Evolutionary conservation across 2,113 vertebrate genomes (phyloP).

Genomic region (Poecile atricapillus): DNA sequence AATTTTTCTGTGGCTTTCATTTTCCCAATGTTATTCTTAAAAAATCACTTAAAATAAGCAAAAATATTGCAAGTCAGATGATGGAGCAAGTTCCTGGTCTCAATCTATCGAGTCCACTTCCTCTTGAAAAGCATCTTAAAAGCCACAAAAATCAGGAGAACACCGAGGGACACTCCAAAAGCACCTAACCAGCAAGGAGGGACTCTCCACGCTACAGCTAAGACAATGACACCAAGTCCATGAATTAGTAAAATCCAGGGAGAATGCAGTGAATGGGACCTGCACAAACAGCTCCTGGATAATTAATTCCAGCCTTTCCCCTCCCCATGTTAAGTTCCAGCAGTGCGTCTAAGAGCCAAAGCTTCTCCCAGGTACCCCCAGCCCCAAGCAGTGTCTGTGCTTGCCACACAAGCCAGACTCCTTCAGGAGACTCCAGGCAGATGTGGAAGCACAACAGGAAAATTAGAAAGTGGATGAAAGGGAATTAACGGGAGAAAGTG

Average conservation of each 20-base stretch:
- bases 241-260: not conserved
- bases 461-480: not conserved
- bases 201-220: accelerated
- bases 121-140: not conserved
- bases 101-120: not conserved
- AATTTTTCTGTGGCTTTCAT: not conserved
- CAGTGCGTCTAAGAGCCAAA: accelerated
- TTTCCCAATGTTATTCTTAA: accelerated
- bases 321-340: accelerated
- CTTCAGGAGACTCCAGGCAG: not conserved
- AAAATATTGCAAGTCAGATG: accelerated
- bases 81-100: not conserved
- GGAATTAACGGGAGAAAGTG: not conserved
- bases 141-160: not conserved
- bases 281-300: not conserved
- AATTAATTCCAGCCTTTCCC: not conserved
- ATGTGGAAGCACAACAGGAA: accelerated
- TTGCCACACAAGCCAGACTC: not conserved
- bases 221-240: accelerated
- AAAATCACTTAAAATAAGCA: not conserved
- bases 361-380: not conserved
- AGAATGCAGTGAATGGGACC: not conserved
- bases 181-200: not conserved
- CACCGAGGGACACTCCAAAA: not conserved
- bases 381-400: not conserved